Percentiles rank a stretch among this genome's conserved stretches.
Evolutionary conservation across 2,888 invertebrate genomes (phyloP).

Genomic region (Hemithea aestivaria): DNA sequence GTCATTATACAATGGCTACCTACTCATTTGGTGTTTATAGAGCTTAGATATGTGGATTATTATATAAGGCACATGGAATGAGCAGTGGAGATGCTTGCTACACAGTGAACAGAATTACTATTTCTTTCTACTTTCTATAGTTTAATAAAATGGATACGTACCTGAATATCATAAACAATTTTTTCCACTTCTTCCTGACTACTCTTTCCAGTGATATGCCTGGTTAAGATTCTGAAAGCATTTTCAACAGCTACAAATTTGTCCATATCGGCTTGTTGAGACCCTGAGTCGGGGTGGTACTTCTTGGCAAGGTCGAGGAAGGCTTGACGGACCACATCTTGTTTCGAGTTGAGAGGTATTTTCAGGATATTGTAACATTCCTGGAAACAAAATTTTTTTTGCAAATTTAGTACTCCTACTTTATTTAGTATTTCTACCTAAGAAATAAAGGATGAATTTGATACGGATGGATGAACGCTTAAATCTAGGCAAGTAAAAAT

Average conservation of each 20-base stretch:
- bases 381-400: conserved; percentile 55
- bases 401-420: neutral
- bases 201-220: conserved; percentile 77
- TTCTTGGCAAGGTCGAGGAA: conserved; percentile 88
- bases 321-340: conserved; percentile 84
- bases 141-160: conserved; percentile 28
- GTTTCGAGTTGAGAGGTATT: conserved; percentile 83
- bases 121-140: no score
- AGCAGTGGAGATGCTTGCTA: no score
- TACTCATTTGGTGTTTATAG: no score
- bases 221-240: conserved; percentile 85
- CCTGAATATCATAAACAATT: conserved; percentile 82
- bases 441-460: no score
- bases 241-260: conserved; percentile 87
- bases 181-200: conserved; percentile 76
- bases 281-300: conserved; percentile 91
- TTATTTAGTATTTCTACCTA: no score
- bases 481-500: no score
- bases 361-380: conserved; percentile 84
- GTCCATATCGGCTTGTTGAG: conserved; percentile 82
- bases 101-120: no score
- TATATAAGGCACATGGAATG: no score
- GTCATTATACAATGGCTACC: no score
- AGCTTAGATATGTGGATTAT: no score
- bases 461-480: no score